Base-by-base conservation (phyloP, 2,888 invertebrate species). In the Phyto melanocephala region DNA sequence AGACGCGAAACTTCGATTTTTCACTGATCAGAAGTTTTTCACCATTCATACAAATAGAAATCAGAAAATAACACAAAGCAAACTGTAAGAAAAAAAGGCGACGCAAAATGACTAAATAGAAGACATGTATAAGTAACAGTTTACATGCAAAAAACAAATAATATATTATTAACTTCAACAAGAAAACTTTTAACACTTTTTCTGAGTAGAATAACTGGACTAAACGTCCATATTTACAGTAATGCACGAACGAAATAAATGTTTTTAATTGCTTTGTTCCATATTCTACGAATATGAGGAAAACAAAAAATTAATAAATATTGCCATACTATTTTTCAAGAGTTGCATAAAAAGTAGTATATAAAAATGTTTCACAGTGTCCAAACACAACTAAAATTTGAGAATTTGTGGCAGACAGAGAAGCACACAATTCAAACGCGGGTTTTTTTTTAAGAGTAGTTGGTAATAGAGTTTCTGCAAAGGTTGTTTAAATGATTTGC, bases 1-100 rank as follows among this genome's bases (percentile, higher is more conserved):
- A 82, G 82, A 82, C 71, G 70, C 82, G 54, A 70, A 65, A 72
- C 77, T 84, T 85, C 84, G 84, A 85, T 85, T 84, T 85, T 85
- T 82, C 80, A 80, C 77, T 60, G 24, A 76, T 15, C 6, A 33
- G 63, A 63, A 71, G 71, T 33, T 52, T 10, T 54, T 11, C 28
- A n/a, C n/a, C n/a, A n/a, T 28, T 10, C 65, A 54, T 28, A 58
- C 37, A 37, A 28, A 45, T 17, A 5, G 37, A 35, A 33, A n/a
- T n/a, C 20, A 47, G 33, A 24, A 17, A 33, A 24, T 13, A 22
- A 71, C 52, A 62, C 17, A 62, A 77, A 47, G 42, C 15, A 40
- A 72, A 77, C 15, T n/a, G 20, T n/a, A 68, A 52, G 22, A 60
- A 40, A 60, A 6, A 54, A 67, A 81, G 67, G 40, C 35, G 20